Percentiles rank a stretch among this genome's conserved stretches.
phyloP scores from a whole-genome alignment of 2,113 vertebrate genomes.

The Microtus montanus region DNA sequence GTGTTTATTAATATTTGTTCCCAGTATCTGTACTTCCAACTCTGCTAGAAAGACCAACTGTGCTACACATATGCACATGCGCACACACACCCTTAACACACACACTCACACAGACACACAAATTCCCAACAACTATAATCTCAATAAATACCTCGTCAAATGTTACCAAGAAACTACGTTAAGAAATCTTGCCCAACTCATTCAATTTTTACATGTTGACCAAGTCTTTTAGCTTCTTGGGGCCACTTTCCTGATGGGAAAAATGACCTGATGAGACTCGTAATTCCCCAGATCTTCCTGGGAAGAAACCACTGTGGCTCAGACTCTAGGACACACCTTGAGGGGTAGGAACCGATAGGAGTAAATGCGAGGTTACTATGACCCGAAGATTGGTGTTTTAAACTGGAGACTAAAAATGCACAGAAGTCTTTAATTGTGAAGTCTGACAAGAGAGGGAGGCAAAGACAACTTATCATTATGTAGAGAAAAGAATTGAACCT shows the following conservation, averaged over 20 bases:
- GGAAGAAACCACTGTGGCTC: background rate
- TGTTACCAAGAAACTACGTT: background rate
- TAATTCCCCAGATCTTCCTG: background rate
- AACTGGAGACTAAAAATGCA: background rate
- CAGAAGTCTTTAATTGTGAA: background rate
- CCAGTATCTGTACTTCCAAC: background rate
- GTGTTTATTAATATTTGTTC: background rate
- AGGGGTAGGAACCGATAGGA: background rate
- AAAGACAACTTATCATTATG: background rate
- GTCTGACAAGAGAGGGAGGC: background rate
- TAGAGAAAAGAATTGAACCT: background rate
- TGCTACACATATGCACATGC: background rate
- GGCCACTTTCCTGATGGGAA: background rate
- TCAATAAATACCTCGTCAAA: background rate
- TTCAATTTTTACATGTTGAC: background rate
- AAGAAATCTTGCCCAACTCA: background rate
- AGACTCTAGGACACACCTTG: background rate
- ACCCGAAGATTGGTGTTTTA: background rate
- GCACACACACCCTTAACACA: background rate
- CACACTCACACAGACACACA: background rate
- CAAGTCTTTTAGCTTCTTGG: background rate
- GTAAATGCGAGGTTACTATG: background rate
- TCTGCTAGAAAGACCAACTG: background rate
- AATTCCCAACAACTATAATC: background rate
- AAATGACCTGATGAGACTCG: background rate